Evolutionary conservation across 2,113 vertebrate genomes (phyloP).

Genomic region (Malurus melanocephalus): DNA sequence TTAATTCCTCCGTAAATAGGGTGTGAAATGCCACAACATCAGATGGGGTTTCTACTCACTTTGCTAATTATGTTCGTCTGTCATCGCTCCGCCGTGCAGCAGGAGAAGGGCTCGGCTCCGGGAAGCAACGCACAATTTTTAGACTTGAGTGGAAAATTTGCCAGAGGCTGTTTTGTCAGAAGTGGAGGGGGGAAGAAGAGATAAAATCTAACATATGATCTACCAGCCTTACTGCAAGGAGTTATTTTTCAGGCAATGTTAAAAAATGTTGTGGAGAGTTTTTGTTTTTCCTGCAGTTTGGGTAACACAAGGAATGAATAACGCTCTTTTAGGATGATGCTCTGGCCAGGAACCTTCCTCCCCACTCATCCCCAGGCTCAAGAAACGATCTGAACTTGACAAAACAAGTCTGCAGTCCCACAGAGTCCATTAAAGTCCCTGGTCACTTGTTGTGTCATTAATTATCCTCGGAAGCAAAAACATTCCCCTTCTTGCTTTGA

Average conservation of each 20-base stretch:
- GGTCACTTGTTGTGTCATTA: not conserved
- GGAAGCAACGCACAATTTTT: not conserved
- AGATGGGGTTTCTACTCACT: constrained; percentile 15
- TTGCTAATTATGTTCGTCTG: constrained; percentile 25
- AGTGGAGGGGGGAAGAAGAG: rapidly evolving
- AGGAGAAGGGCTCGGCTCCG: not conserved
- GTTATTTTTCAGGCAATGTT: not conserved
- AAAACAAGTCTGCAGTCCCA: not conserved
- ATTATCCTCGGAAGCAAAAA: not conserved
- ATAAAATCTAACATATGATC: not conserved
- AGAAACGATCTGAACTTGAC: not conserved
- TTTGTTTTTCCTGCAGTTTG: too few relatives aligned
- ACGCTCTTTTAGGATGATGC: not conserved
- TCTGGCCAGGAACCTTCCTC: not conserved
- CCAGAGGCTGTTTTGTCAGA: constrained; percentile 17
- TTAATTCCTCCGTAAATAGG: constrained; percentile 15
- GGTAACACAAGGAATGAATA: not conserved
- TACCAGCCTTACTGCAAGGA: not conserved
- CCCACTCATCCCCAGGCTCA: not conserved
- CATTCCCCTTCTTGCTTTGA: not conserved
- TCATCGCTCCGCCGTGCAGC: not conserved
- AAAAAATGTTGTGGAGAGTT: too few relatives aligned
- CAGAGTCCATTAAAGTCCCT: not conserved
- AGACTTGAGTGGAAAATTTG: constrained; percentile 27
- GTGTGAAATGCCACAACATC: constrained; percentile 37